Base-by-base conservation (phyloP, 2,113 vertebrate species). In the Pipra filicauda region DNA sequence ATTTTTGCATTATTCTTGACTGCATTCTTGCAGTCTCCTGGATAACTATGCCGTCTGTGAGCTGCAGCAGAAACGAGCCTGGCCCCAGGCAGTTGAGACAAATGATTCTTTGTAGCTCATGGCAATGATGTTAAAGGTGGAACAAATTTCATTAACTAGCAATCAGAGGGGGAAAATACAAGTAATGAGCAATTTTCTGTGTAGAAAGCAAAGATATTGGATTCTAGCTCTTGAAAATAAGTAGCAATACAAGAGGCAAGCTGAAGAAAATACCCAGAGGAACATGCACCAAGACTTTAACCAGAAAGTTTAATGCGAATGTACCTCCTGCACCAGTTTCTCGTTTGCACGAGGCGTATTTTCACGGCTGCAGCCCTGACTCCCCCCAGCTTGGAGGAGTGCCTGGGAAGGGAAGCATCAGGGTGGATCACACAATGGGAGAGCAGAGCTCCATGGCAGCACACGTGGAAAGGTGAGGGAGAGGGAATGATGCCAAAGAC, bases 81-180 rank as follows among this genome's bases (percentile, higher is more conserved):
- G 46, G 52, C 35, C 41, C 41, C 20, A 57, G 44, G 59, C 67
- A 65, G 23, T 11, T 2, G 5, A 79, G 66, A 88, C 82, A 93
- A 86, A 79, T 67, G 54, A 64, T 64, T 75, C 93, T 85, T 92
- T 89, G 75, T 90, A 89, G 83, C 64, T 73, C 23, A 3, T 51
- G 79, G 46, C 62, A 81, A 52, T 28, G 55, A 51, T 88, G 66
- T 33, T 94, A 80, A 73, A 78, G 52, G 86, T 92, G 71, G 89
- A 89, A 90, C 69, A 85, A 86, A 94, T 91, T 66, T 89, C 73
- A 93, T 96, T 92, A 94, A 74, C 35, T 28, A 43, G 72, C 30
- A 83, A 67, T 84, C 69, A 89, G 82, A 82, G 44, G 35, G 58
- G 64, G 4, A 30, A 88, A 93, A 62, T 31, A 74, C 41, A 61